phyloP scores from a whole-genome alignment of 2,888 invertebrate species.

The Cheilosia scutellata region DNA sequence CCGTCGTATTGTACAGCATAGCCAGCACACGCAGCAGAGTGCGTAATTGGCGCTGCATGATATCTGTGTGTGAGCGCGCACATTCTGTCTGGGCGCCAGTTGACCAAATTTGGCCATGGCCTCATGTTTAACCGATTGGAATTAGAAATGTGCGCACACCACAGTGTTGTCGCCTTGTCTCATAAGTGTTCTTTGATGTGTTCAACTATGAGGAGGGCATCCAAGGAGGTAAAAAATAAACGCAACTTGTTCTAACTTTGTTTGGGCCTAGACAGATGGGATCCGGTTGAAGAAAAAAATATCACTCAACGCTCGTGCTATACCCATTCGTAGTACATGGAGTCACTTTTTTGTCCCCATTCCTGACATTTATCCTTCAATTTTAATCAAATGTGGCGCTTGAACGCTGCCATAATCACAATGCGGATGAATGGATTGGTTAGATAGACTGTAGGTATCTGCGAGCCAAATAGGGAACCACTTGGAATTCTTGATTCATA shows the following conservation, averaged over 20 bases:
- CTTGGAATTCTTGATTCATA: slow-evolving; percentile 58
- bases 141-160: slow-evolving; percentile 55
- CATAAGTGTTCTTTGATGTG: slow-evolving; percentile 67
- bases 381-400: slow-evolving; percentile 76
- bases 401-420: slow-evolving; percentile 66
- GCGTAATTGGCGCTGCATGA: slow-evolving; percentile 72
- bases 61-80: slow-evolving; percentile 52
- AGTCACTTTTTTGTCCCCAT: slow-evolving; percentile 60
- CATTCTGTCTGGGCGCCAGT: slow-evolving; percentile 74
- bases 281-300: slow-evolving; percentile 43
- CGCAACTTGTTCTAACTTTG: slow-evolving; percentile 57
- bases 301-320: slow-evolving; percentile 65
- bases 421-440: slow-evolving; percentile 60
- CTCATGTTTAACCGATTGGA: slow-evolving; percentile 61
- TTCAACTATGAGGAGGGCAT: slow-evolving; percentile 19
- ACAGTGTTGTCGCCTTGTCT: slow-evolving; percentile 37
- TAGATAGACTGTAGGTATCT: slow-evolving; percentile 2
- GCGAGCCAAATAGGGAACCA: slow-evolving; percentile 60
- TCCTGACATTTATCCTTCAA: slow-evolving; percentile 73
- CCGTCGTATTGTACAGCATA: slow-evolving; percentile 1
- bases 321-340: slow-evolving; percentile 51
- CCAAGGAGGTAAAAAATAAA: slow-evolving; percentile 18
- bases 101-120: slow-evolving; percentile 69
- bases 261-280: slow-evolving; percentile 63
- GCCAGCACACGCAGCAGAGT: slow-evolving; percentile 45